Conservation (phyloP, 2,113 vertebrate genomes). For the Malurus cyaneus region DNA sequence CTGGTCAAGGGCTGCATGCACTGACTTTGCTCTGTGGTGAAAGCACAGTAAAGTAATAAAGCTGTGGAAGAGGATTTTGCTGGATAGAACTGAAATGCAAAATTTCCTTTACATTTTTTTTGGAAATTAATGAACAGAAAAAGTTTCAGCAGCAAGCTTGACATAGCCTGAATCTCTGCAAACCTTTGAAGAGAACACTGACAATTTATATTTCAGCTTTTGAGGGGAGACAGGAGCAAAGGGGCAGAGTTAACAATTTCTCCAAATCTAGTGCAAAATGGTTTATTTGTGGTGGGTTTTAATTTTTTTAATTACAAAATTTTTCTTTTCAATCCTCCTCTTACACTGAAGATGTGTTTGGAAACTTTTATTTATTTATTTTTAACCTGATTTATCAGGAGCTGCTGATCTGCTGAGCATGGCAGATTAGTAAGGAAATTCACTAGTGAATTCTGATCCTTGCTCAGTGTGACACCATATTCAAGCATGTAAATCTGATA, state of each 20-base stretch:
- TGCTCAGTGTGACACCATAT: background rate
- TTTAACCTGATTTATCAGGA: constrained; percentile 29
- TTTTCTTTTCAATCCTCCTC: background rate
- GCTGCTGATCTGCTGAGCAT: background rate
- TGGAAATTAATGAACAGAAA: background rate
- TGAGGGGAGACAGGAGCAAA: background rate
- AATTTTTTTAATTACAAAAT: background rate
- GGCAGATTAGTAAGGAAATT: background rate
- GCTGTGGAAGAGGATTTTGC: background rate
- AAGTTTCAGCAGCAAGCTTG: background rate
- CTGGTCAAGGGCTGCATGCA: background rate
- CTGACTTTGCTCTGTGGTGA: background rate
- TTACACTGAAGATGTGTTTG: background rate
- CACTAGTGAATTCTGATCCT: background rate
- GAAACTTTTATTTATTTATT: background rate
- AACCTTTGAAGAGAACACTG: background rate
- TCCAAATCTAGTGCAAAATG: constrained; percentile 41
- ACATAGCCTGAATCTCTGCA: background rate
- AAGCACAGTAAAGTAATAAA: background rate
- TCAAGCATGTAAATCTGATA: background rate
- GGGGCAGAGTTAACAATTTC: constrained; percentile 25
- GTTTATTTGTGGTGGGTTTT: background rate
- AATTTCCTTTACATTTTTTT: background rate
- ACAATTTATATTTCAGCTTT: constrained; percentile 20
- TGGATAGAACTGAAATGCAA: background rate